phyloP scores from a whole-genome alignment of 2,888 invertebrate species.

The Odontocolon sp. region DNA sequence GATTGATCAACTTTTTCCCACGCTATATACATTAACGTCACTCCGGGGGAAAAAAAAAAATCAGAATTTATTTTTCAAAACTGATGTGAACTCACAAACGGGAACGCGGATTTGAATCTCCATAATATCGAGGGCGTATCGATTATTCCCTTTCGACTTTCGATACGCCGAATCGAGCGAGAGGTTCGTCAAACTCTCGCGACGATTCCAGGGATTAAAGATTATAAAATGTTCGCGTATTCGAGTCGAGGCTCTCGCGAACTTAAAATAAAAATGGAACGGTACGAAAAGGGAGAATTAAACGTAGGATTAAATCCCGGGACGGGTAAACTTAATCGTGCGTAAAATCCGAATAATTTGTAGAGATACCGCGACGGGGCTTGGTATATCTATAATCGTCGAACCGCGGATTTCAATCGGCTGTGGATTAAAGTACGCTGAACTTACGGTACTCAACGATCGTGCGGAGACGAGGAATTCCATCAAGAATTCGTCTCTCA shows the following conservation, averaged over 20 bases:
- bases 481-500: constrained; percentile 5
- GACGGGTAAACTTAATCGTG: constrained; percentile 22
- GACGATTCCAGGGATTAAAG: constrained; percentile 32
- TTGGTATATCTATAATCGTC: neutral
- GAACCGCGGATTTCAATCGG: neutral
- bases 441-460: neutral
- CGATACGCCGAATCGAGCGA: constrained; percentile 25
- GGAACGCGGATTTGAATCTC: constrained; percentile 51
- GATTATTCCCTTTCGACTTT: constrained; percentile 54
- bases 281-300: neutral
- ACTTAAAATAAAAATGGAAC: constrained; percentile 14
- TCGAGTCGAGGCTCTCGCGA: constrained; percentile 26
- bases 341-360: constrained; percentile 2
- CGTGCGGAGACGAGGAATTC: neutral
- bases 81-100: too few relatives aligned
- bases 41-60: too few relatives aligned
- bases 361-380: neutral
- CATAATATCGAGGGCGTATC: constrained; percentile 53
- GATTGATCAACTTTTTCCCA: too few relatives aligned
- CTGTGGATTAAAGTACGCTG: neutral
- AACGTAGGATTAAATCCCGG: neutral
- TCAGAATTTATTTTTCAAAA: too few relatives aligned
- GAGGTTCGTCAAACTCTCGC: neutral
- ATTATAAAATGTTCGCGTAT: constrained; percentile 33
- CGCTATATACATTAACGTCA: too few relatives aligned